Base-by-base conservation (phyloP, 37 sponge, comb jelly and placozoan genomes). In the Ephydatia muelleri region DNA sequence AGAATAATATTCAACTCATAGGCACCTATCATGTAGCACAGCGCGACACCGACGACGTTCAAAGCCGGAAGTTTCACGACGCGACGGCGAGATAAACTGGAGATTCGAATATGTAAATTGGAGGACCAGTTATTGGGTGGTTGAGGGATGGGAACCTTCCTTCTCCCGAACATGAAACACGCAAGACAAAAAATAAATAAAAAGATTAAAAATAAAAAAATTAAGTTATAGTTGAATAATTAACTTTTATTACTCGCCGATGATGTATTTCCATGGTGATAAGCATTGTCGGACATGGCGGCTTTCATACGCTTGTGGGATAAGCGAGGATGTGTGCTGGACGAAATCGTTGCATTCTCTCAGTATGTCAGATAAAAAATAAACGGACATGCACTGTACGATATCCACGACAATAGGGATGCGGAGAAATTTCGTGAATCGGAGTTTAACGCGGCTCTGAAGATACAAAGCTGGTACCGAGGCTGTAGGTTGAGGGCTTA, bases 401-500 rank as follows among this genome's bases (percentile, higher is more conserved):
- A 6, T n/a, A n/a, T 43, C 43, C 6, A 43, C 6, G 43, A 6
- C 6, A 9, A 43, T 67, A 92, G 92, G 40, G 64, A 79, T 28
- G 92, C 92, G n/a, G 82, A 81, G 4, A 74, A 71, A 2, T 5
- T 48, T 2, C 28, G 74, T 49, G 81, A 76, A 26, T 30, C 16
- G 6, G 92, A 88, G 77, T 88, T 88, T 73, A 16, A 77, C 0
- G 85, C 92, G 25, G 88, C 85, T n/a, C 82, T 92, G 37, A 87
- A 37, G 25, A 81, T 92, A 13, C 92, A 92, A 82, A 87, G 88
- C 73, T 92, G 92, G 92, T 92, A 82, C 48, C 75, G 92, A 33
- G 92, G 92, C 16, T 80, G 75, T 14, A 35, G 88, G 33, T 68
- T 92, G 49, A 67, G 92, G 57, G 88, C 92, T 4, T 92, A 92